phyloP scores from a whole-genome alignment of 2,113 vertebrate genomes.

The Semicossyphus pulcher region DNA sequence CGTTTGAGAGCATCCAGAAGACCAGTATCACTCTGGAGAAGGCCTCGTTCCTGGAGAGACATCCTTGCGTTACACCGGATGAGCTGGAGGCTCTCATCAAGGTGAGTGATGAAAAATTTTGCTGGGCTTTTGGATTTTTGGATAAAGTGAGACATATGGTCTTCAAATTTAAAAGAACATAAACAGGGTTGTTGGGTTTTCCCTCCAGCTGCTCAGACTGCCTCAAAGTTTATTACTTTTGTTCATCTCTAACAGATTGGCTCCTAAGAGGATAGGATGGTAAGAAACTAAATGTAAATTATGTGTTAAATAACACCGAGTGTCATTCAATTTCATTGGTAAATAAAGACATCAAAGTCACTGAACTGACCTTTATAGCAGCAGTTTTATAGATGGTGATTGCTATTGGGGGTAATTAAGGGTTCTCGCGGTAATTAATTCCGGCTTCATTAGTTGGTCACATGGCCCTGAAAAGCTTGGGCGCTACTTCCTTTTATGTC shows the following conservation, averaged over 20 bases:
- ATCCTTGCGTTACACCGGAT: conserved; percentile 87
- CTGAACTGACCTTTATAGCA: conserved; percentile 20
- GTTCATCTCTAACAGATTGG: background rate
- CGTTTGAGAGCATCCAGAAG: conserved; percentile 93
- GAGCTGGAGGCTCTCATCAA: conserved; percentile 93
- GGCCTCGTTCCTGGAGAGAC: conserved; percentile 89
- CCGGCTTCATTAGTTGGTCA: conserved; percentile 35
- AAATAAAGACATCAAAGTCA: conserved; percentile 12
- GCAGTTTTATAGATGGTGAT: conserved; percentile 37
- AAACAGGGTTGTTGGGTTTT: background rate
- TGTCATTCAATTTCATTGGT: conserved; percentile 3
- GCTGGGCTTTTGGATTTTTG: conserved; percentile 2
- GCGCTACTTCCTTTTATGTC: background rate
- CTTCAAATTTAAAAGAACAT: background rate
- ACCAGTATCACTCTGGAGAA: conserved; percentile 91
- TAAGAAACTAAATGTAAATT: background rate
- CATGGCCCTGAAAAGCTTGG: conserved; percentile 12
- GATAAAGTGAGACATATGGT: background rate
- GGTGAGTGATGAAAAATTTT: conserved; percentile 79
- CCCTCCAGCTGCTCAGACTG: background rate
- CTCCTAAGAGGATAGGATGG: background rate
- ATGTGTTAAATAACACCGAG: background rate
- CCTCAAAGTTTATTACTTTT: background rate
- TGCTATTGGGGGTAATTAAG: conserved; percentile 29
- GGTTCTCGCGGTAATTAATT: conserved; percentile 29